A percentile compares a stretch with the other conserved stretches of the same genome.
Evolutionary conservation across 2,797 vertebrate species (phyloP).

Genomic region (Rhinophrynus dorsalis): DNA sequence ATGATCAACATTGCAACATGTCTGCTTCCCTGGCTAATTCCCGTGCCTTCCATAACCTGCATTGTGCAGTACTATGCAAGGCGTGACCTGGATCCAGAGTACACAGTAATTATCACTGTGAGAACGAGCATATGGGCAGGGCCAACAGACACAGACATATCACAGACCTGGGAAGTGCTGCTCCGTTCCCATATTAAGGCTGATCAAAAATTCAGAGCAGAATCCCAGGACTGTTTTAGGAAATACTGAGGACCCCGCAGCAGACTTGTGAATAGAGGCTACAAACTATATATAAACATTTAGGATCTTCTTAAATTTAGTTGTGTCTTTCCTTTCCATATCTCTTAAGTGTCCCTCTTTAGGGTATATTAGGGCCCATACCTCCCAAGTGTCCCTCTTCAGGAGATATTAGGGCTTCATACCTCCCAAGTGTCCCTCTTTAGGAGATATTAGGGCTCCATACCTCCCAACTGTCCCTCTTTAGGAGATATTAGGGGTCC

Average conservation of each 20-base stretch:
- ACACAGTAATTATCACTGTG: conserved; percentile 27
- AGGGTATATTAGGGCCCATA: too few species aligned
- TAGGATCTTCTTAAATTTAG: too few species aligned
- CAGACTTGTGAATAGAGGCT: not conserved
- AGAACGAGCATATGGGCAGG: conserved; percentile 29
- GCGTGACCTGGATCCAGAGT: conserved; percentile 16
- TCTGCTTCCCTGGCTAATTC: not conserved
- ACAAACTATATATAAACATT: not conserved
- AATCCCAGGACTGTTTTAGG: too few species aligned
- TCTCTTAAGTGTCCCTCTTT: too few species aligned
- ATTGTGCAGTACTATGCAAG: not conserved
- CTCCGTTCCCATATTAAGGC: not conserved
- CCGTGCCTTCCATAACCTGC: not conserved
- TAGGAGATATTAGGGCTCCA: too few species aligned
- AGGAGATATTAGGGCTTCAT: too few species aligned
- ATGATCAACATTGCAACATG: not conserved
- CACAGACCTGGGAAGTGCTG: not conserved
- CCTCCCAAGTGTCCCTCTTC: too few species aligned
- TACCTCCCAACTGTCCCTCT: too few species aligned
- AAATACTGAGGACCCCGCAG: not conserved
- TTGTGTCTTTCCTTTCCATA: too few species aligned
- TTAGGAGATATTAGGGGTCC: too few species aligned
- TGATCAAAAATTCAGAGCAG: not conserved
- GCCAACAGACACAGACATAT: not conserved
- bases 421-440: too few species aligned